These are phyloP conservation scores for Pyrgilauda ruficollis DNA, from an alignment of 2,113 vertebrate species.

Conservation along the genomic window DNA sequence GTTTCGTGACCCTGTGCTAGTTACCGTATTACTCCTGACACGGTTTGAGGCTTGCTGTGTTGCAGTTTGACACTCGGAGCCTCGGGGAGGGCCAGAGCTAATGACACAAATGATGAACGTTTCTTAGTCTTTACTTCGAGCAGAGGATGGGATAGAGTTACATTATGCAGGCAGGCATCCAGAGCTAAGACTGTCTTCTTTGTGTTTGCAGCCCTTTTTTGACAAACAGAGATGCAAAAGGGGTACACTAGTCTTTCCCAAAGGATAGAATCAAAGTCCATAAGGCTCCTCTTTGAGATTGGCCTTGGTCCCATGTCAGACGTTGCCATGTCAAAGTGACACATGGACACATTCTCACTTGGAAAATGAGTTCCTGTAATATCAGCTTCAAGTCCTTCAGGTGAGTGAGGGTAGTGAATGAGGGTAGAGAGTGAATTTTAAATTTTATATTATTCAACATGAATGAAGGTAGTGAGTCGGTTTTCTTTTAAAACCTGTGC, in stretches of 20 bases:
- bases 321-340: neutral
- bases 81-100: neutral
- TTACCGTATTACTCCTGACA: neutral
- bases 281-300: neutral
- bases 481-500: neutral
- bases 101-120: neutral
- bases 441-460: neutral
- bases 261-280: fast-evolving
- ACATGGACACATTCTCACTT: neutral
- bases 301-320: neutral
- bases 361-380: neutral
- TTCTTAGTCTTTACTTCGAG: neutral
- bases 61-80: neutral
- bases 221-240: neutral
- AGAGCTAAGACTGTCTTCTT: neutral
- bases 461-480: neutral
- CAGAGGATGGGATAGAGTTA: neutral
- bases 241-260: neutral
- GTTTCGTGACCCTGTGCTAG: neutral
- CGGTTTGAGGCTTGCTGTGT: neutral
- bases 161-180: neutral
- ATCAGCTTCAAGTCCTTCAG: neutral
- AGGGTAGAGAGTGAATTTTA: neutral
- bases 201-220: neutral
- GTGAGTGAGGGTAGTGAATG: neutral